These are phyloP conservation scores for Brenthis daphne DNA, from an alignment of 2,888 invertebrate genomes.

Conservation along the genomic window DNA sequence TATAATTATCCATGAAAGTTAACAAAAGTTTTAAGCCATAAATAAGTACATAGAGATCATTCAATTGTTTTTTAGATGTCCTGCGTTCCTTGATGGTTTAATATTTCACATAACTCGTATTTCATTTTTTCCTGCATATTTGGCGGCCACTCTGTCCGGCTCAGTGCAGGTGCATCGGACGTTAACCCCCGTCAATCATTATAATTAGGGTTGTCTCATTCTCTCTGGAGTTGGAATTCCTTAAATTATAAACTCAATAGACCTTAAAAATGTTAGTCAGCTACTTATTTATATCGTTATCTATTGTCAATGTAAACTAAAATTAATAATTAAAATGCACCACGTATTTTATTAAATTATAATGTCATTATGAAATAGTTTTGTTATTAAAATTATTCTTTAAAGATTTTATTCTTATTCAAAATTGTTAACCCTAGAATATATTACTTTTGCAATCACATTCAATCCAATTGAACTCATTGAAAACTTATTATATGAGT, in stretches of 20 bases:
- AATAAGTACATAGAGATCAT: background rate
- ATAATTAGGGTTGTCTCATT: slow-evolving; percentile 38
- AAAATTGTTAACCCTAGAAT: slow-evolving; percentile 3
- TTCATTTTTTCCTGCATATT: slow-evolving; percentile 69
- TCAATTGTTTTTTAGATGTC: background rate
- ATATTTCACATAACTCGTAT: slow-evolving; percentile 50
- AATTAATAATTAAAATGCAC: too few relatives aligned
- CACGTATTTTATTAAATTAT: too few relatives aligned
- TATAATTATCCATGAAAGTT: background rate
- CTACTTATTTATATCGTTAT: too few relatives aligned
- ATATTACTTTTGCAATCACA: slow-evolving; percentile 16
- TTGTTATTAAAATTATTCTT: too few relatives aligned
- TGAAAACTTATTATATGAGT: slow-evolving; percentile 24
- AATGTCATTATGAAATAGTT: too few relatives aligned
- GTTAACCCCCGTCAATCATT: slow-evolving; percentile 65
- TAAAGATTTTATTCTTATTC: too few relatives aligned
- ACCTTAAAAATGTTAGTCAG: too few relatives aligned
- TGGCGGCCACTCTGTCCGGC: slow-evolving; percentile 51
- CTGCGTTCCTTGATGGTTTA: background rate
- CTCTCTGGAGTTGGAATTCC: background rate
- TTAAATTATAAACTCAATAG: slow-evolving; percentile 7
- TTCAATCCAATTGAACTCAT: slow-evolving; percentile 28
- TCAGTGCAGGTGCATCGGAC: slow-evolving; percentile 72
- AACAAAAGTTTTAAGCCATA: background rate
- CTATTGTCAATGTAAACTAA: too few relatives aligned